Evolutionary conservation across 1,140 invertebrate species (phyloP).

Genomic region (Penaeus vannamei): DNA sequence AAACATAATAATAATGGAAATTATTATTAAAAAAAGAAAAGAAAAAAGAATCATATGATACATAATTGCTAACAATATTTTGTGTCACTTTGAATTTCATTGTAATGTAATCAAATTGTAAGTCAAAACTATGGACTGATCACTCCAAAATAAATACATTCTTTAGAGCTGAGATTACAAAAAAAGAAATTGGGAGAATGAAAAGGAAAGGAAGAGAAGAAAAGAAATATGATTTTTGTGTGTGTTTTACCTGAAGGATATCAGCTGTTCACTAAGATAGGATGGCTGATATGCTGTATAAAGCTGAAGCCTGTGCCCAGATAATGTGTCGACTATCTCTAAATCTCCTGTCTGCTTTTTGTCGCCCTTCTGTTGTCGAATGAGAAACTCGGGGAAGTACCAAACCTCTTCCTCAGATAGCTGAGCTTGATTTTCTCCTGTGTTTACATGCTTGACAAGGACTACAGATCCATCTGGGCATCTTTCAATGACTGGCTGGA

Average conservation of each 20-base stretch:
- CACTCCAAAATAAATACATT: too few relatives aligned
- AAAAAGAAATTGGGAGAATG: too few relatives aligned
- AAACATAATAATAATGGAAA: too few relatives aligned
- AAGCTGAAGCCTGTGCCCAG: constrained; percentile 35
- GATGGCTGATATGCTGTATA: constrained; percentile 30
- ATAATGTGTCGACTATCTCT: constrained; percentile 40
- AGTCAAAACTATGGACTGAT: too few relatives aligned
- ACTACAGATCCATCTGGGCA: constrained; percentile 46
- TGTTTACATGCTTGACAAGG: neutral
- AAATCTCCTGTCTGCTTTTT: neutral
- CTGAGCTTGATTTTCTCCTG: constrained; percentile 18
- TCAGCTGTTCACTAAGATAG: constrained; percentile 51
- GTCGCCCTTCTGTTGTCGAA: constrained; percentile 2
- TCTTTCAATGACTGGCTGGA: constrained; percentile 21
- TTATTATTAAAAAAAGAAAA: too few relatives aligned
- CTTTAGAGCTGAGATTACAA: too few relatives aligned
- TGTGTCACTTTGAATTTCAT: too few relatives aligned
- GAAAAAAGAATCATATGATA: too few relatives aligned
- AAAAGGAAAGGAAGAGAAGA: too few relatives aligned
- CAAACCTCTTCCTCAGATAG: constrained; percentile 16
- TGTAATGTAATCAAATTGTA: too few relatives aligned
- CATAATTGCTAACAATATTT: too few relatives aligned
- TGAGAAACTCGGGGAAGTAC: constrained; percentile 49
- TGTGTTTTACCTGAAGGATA: constrained; percentile 47
- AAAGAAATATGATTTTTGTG: too few relatives aligned